A percentile compares a stretch with the other conserved stretches of the same genome.
Evolutionary conservation across 2,113 vertebrate species (phyloP).

Genomic region (Anoura caudifer): DNA sequence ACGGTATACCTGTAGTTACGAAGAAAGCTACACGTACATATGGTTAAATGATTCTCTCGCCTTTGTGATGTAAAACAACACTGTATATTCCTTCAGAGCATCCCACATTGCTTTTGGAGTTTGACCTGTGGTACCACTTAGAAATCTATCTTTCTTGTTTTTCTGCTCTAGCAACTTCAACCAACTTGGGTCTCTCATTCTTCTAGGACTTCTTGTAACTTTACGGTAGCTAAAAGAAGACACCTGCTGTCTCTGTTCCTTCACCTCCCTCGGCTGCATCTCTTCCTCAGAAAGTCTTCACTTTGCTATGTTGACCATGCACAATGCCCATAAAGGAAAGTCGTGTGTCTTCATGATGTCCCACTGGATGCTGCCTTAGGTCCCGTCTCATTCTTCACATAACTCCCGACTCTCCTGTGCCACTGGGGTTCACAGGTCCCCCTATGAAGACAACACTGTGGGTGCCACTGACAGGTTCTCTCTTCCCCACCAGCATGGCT

Average conservation of each 20-base stretch:
- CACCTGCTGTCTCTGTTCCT: background rate
- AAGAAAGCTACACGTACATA: background rate
- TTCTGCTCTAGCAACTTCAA: slow-evolving; percentile 33
- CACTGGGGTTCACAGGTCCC: background rate
- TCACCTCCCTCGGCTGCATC: background rate
- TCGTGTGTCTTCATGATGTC: background rate
- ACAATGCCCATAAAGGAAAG: background rate
- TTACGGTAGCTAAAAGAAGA: background rate
- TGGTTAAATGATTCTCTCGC: background rate
- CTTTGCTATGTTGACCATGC: background rate
- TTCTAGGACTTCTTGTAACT: slow-evolving; percentile 42
- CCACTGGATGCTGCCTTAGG: background rate
- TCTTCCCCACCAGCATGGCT: slow-evolving; percentile 62
- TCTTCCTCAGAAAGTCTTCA: background rate
- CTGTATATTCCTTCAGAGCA: background rate
- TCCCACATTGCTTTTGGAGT: background rate
- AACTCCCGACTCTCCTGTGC: fast-evolving
- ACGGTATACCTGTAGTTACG: background rate
- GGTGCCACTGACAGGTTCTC: slow-evolving; percentile 50
- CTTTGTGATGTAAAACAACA: background rate
- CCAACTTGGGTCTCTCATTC: background rate
- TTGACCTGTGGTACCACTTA: slow-evolving; percentile 25
- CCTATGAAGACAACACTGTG: slow-evolving; percentile 48
- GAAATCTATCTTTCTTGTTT: slow-evolving; percentile 45
- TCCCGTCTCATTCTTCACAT: background rate